Base-by-base conservation (phyloP, 2,888 invertebrate species). In the Dichetophora obliterata region DNA sequence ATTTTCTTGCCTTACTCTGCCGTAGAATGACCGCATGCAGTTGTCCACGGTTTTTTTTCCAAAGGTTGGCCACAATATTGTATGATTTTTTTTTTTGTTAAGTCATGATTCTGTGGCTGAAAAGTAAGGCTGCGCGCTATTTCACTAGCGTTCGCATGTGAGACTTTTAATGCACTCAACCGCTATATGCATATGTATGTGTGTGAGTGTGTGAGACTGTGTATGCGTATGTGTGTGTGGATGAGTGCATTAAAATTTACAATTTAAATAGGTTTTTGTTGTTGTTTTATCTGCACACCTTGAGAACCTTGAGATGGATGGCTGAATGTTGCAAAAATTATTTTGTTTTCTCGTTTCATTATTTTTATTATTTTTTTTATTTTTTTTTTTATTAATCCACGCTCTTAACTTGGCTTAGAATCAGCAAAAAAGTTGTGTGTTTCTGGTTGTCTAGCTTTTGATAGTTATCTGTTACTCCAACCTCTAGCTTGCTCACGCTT, bases 181-280 rank as follows among this genome's bases (percentile, higher is more conserved):
- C 11, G 43, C 43, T 11, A 43, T 11, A 1, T 22, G 8, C 27
- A 16, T 19, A 19, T 22, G 31, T 59, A 43, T 57, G n/a, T n/a
- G 63, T 31, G n/a, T 73, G 61, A 22, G 48, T 73, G 31, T 63
- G 48, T 27, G 63, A n/a, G n/a, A n/a, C n/a, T 73, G 61, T 34
- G 48, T 73, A 19, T 63, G 48, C n/a, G 63, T 27, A 50, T 5
- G 48, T 50, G 50, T 34, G 27, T 22, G 16, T n/a, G 24, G 22
- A 52, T 66, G 74, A 27, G 31, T 66, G 19, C 61, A 63, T 70
- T 59, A 66, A 61, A 74, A 74, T 74, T 74, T 74, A 66, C 74
- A 74, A 65, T 74, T 74, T 74, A 74, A 74, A 74, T 74, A 52
- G 74, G 37, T 19, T 74, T 65, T 54, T 54, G 37, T 66, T 37